phyloP scores from a whole-genome alignment of 2,113 vertebrate genomes.

The Carassius auratus region DNA sequence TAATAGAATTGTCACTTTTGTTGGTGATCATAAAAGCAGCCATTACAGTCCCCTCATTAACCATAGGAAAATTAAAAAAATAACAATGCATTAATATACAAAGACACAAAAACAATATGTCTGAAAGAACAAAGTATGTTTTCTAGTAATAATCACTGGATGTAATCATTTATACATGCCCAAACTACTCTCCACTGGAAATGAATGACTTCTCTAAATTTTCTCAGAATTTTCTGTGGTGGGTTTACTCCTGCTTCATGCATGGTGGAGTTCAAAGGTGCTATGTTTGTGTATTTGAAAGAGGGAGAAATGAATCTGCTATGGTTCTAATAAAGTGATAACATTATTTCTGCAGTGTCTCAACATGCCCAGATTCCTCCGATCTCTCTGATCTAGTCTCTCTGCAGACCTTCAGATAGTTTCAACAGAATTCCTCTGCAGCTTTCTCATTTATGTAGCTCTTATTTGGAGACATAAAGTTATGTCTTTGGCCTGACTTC shows the following conservation, averaged over 20 bases:
- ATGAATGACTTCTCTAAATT: background rate
- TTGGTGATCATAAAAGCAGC: background rate
- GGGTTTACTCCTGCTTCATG: conserved; percentile 1
- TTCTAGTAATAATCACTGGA: background rate
- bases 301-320: conserved; percentile 17
- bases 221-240: background rate
- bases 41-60: background rate
- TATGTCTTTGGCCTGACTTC: conserved; percentile 30
- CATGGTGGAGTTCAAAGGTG: background rate
- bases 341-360: conserved; percentile 61
- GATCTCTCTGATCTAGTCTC: conserved; percentile 55
- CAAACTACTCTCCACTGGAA: background rate
- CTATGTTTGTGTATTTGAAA: conserved; percentile 18
- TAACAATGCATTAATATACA: background rate
- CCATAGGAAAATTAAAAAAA: background rate
- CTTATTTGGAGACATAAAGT: background rate
- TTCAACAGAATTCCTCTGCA: background rate
- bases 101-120: background rate
- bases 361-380: conserved; percentile 60
- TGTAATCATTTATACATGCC: background rate
- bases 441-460: background rate
- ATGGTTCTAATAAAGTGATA: conserved; percentile 61
- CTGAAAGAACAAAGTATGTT: background rate
- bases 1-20: background rate
- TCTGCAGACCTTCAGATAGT: background rate